Conservation (phyloP, 2,113 vertebrate genomes). For the Porphyrio hochstetteri region DNA sequence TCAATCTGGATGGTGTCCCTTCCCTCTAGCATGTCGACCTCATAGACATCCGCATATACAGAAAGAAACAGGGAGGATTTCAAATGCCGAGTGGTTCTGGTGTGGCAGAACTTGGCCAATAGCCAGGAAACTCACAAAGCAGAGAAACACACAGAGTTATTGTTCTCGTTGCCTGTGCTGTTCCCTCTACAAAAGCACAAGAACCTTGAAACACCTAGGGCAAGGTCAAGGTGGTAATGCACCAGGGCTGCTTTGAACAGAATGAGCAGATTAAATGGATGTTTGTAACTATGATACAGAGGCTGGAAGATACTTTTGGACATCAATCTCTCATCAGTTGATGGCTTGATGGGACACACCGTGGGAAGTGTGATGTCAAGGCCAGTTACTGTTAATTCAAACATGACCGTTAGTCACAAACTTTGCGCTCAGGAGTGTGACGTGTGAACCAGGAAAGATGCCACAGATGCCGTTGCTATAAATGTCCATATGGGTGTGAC, state of each 20-base stretch:
- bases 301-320: not conserved
- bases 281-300: not conserved
- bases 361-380: not conserved
- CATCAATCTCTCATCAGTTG: not conserved
- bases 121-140: not conserved
- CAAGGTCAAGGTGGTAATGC: not conserved
- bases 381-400: not conserved
- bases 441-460: not conserved
- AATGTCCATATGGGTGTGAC: not conserved
- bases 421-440: not conserved
- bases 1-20: too few relatives aligned
- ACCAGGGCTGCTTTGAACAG: not conserved
- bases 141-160: not conserved
- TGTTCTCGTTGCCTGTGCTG: not conserved
- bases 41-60: too few relatives aligned
- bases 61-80: not conserved
- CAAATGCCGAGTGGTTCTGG: not conserved
- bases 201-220: not conserved
- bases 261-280: not conserved
- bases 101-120: not conserved
- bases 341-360: not conserved
- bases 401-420: not conserved
- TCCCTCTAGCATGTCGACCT: too few relatives aligned
- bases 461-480: not conserved
- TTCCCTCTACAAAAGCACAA: not conserved